Conservation (phyloP, 2,113 vertebrate species). For the Tympanuchus pallidicinctus region DNA sequence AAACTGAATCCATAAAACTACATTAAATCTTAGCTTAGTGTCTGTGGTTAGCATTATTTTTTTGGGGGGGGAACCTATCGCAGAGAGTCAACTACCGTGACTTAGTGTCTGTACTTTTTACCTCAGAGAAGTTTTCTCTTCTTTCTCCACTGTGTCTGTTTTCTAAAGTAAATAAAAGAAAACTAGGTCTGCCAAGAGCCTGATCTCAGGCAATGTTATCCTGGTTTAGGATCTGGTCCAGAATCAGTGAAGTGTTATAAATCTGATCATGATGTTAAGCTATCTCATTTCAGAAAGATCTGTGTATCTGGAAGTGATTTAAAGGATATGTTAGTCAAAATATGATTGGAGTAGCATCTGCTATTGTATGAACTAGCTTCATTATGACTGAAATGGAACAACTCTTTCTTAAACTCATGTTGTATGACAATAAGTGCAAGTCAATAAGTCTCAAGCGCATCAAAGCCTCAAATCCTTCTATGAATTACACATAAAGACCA, state of each 20-base stretch:
- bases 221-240: neutral
- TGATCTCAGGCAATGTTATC: neutral
- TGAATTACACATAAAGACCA: neutral
- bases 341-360: neutral
- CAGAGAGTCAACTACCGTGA: neutral
- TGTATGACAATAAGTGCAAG: neutral
- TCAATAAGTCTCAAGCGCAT: neutral
- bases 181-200: neutral
- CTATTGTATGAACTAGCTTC: neutral
- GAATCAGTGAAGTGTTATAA: neutral
- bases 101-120: neutral
- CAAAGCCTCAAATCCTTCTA: neutral
- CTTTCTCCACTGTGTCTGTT: neutral
- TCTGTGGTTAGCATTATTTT: neutral
- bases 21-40: neutral
- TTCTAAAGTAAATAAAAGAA: neutral
- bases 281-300: conserved; percentile 6
- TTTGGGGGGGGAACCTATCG: neutral
- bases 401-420: neutral
- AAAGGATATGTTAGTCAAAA: neutral
- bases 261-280: neutral
- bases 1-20: neutral
- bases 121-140: neutral
- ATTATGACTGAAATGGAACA: neutral
- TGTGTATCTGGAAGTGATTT: neutral